Evolutionary conservation across 2,888 invertebrate species (phyloP).

Genomic region (Carabus problematicus): DNA sequence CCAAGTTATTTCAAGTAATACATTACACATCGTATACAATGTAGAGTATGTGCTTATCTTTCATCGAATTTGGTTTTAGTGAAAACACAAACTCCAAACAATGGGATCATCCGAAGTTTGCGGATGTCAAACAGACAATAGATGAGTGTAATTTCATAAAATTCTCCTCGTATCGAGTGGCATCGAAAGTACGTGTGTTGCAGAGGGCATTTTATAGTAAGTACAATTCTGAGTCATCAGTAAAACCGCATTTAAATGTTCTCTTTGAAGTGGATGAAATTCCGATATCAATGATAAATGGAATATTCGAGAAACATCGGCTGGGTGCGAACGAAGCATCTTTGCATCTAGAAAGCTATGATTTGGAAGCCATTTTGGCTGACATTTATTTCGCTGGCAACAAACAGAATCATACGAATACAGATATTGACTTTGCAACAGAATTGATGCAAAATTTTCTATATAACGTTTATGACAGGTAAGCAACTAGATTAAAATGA

Average conservation of each 20-base stretch:
- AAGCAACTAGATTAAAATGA: constrained; percentile 48
- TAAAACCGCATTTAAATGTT: constrained; percentile 27
- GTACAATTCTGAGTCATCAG: constrained; percentile 48
- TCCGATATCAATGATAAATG: constrained; percentile 65
- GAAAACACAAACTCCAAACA: constrained; percentile 62
- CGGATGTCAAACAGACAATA: constrained; percentile 64
- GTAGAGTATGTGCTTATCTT: constrained; percentile 11
- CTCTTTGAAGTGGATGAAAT: constrained; percentile 54
- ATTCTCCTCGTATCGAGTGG: constrained; percentile 78
- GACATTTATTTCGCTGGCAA: constrained; percentile 78
- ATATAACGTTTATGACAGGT: constrained; percentile 74
- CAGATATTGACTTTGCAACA: constrained; percentile 69
- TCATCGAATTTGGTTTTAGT: constrained; percentile 57
- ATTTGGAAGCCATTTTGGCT: constrained; percentile 74
- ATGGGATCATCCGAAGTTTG: constrained; percentile 69
- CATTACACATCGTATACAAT: constrained; percentile 48
- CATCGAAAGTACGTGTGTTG: constrained; percentile 72
- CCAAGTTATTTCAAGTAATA: constrained; percentile 66
- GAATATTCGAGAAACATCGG: constrained; percentile 75
- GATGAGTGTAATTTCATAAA: constrained; percentile 73
- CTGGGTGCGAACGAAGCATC: constrained; percentile 73
- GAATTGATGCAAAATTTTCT: constrained; percentile 72
- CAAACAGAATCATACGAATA: constrained; percentile 68
- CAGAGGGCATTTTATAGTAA: constrained; percentile 72
- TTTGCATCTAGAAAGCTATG: constrained; percentile 70